Evolutionary conservation across 2,888 invertebrate species (phyloP), one percentile per base, ranked within the genome.

Genomic region (Clistopyga incitator): DNA sequence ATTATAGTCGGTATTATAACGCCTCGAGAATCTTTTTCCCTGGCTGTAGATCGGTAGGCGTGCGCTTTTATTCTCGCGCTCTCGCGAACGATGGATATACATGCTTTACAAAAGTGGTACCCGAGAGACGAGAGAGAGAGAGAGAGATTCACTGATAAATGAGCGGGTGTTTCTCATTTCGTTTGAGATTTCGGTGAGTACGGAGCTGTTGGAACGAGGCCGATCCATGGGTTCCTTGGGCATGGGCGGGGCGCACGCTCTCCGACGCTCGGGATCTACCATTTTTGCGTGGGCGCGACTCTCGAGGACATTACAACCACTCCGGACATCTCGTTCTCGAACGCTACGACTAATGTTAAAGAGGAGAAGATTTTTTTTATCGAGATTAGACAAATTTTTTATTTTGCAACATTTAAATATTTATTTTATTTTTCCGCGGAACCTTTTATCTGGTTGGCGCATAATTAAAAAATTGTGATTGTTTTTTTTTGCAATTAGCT

Each of bases 121-220:
- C 70, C 61, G 59, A 61, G 59, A 54, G 76, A 77, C 79, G 34
- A 47, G 47, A 8, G 50, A 10, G 29, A 81, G 59, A 65, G 65
- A 75, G 64, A 81, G 74, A 77, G 85, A 75, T 91, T 91, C 86
- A 87, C 91, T 92, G 92, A 92, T 92, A 92, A 92, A 92, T 90
- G 92, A 91, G 90, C 88, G 88, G 87, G 87, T 89, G 90, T 91
- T 90, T 89, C 90, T 91, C 90, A 90, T 90, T 90, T 89, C 86
- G 87, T 88, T 84, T 88, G 89, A 88, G 89, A 90, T 88, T 89
- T 84, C 74, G 83, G 77, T 68, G 72, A 76, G 71, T 81, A 78
- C 64, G 75, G 78, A 34, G 38, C 64, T 87, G 88, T 84, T 86
- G 87, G 90, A 91, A 91, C 90, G 88, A 89, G 90, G 88, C 88